Conservation (phyloP, 2,797 vertebrate genomes). For the Anguilla pacifica region DNA sequence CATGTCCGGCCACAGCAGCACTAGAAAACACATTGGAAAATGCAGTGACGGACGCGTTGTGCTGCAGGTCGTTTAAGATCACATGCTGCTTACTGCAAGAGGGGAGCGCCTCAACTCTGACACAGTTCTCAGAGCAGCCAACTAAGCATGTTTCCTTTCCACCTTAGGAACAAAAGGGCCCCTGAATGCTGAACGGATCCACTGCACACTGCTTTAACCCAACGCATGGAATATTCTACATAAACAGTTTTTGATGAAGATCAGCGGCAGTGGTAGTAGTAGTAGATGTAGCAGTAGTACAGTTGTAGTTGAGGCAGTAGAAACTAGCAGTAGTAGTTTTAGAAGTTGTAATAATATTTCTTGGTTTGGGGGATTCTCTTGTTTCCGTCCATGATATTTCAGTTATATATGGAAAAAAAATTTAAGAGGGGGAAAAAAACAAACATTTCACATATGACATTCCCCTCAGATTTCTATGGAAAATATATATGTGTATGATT, state of each 20-base stretch:
- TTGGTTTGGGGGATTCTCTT: constrained; percentile 49
- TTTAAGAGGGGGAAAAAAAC: constrained; percentile 33
- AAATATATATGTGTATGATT: constrained; percentile 64
- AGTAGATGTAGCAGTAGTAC: not conserved
- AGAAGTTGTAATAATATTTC: not conserved
- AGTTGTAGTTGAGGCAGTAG: not conserved
- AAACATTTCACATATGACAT: constrained; percentile 38
- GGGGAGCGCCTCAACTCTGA: not conserved
- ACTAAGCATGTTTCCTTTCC: not conserved
- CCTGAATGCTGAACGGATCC: not conserved
- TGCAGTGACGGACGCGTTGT: not conserved
- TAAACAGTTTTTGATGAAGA: not conserved
- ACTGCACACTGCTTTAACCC: not conserved
- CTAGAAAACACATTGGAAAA: not conserved
- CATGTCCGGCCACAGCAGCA: constrained; percentile 48
- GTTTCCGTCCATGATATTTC: constrained; percentile 67
- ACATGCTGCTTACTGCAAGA: not conserved
- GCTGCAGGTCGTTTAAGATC: not conserved
- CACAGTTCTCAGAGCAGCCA: not conserved
- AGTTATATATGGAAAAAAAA: constrained; percentile 69
- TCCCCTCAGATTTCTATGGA: constrained; percentile 62
- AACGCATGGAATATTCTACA: not conserved
- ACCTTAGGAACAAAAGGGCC: not conserved
- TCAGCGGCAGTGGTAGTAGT: not conserved
- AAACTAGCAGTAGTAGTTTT: not conserved